Percentiles rank a stretch among this genome's conserved stretches.
phyloP scores from a whole-genome alignment of 2,113 vertebrate genomes.

The Sakesphorus luctuosus region DNA sequence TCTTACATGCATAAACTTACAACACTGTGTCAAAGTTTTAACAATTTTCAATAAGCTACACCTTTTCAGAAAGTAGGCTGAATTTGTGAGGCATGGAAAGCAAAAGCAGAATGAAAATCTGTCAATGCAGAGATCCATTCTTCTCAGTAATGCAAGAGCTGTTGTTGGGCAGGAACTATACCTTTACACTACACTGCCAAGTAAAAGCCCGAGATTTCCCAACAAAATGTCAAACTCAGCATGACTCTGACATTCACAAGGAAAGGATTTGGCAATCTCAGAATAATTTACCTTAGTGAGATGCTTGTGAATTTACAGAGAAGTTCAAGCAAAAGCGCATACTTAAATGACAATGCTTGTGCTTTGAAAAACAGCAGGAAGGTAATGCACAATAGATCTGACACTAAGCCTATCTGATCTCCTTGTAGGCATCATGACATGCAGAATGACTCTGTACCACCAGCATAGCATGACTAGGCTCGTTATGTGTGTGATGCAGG shows the following conservation, averaged over 20 bases:
- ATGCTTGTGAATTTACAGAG: conserved; percentile 49
- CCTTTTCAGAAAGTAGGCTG: background rate
- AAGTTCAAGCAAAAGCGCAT: conserved; percentile 57
- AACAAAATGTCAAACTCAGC: conserved; percentile 61
- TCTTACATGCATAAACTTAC: conserved; percentile 40
- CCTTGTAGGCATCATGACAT: background rate
- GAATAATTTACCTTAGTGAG: conserved; percentile 62
- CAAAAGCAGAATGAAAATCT: background rate
- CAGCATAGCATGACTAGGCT: background rate
- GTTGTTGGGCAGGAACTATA: conserved; percentile 34
- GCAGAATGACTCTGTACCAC: background rate
- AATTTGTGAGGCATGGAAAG: background rate
- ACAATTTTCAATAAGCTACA: background rate
- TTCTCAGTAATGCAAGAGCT: conserved; percentile 14
- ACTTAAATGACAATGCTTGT: background rate
- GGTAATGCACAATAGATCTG: background rate
- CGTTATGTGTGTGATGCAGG: background rate
- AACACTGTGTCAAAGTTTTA: conserved; percentile 9
- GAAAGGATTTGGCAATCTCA: conserved; percentile 61
- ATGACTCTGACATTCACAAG: conserved; percentile 55
- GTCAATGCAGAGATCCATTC: background rate
- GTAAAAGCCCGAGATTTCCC: conserved; percentile 57
- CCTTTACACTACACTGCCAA: background rate
- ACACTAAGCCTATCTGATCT: background rate
- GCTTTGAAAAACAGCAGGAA: background rate